phyloP scores from a whole-genome alignment of 2,113 vertebrate genomes.

The Lepisosteus oculatus region DNA sequence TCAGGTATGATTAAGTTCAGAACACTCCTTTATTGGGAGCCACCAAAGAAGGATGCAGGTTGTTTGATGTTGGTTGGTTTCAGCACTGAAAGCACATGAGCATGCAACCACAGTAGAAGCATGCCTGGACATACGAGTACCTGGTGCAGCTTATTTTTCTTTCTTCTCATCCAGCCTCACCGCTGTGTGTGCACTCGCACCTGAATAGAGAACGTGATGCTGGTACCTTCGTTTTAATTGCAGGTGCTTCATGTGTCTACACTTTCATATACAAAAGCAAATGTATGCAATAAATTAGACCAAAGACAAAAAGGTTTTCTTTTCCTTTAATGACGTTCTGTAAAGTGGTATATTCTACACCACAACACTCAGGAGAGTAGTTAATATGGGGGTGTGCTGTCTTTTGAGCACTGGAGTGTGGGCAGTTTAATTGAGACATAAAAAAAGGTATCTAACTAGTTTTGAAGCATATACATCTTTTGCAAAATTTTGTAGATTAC shows the following conservation, averaged over 20 bases:
- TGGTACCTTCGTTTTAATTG: slow-evolving; percentile 39
- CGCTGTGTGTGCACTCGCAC: slow-evolving; percentile 28
- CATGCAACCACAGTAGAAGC: slow-evolving; percentile 22
- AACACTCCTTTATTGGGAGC: slow-evolving; percentile 25
- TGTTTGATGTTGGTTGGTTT: slow-evolving; percentile 39
- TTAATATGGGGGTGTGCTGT: slow-evolving; percentile 29
- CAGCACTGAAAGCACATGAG: slow-evolving; percentile 30
- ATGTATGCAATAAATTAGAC: slow-evolving; percentile 25
- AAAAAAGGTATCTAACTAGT: neutral
- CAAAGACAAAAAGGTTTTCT: slow-evolving; percentile 3
- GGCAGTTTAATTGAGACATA: slow-evolving; percentile 15
- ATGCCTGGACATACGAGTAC: slow-evolving; percentile 31
- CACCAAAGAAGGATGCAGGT: slow-evolving; percentile 32
- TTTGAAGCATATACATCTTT: neutral
- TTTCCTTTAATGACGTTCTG: neutral
- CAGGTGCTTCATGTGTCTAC: slow-evolving; percentile 30
- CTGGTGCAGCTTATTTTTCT: slow-evolving; percentile 16
- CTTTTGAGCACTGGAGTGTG: neutral
- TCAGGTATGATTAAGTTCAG: slow-evolving; percentile 17
- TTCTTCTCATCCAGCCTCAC: slow-evolving; percentile 17
- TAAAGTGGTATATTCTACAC: slow-evolving; percentile 13
- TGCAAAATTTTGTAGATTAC: neutral
- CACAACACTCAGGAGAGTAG: neutral
- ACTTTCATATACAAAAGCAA: slow-evolving; percentile 13
- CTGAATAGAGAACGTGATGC: slow-evolving; percentile 36